Percentiles rank a stretch among this genome's conserved stretches.
phyloP scores from a whole-genome alignment of 2,797 vertebrate genomes.

The Brachymystax lenok region DNA sequence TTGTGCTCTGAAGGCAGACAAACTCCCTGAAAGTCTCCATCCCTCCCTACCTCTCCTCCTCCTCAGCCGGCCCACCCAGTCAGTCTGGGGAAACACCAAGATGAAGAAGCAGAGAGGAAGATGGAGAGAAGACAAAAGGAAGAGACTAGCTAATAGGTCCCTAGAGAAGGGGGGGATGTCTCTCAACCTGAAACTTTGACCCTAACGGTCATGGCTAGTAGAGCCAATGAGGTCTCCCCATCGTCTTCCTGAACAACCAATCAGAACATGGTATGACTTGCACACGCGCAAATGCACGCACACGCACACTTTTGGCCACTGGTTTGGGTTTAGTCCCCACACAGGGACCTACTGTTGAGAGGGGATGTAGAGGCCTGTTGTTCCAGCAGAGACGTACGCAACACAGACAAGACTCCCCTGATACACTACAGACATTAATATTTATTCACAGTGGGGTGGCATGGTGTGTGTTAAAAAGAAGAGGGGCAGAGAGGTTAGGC shows the following conservation, averaged over 20 bases:
- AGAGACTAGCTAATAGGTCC: constrained; percentile 13
- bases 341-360: neutral
- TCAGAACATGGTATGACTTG: neutral
- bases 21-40: constrained; percentile 38
- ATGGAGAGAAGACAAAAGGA: neutral
- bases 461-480: constrained; percentile 19
- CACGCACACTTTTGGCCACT: neutral
- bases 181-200: constrained; percentile 6
- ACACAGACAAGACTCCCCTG: constrained; percentile 37
- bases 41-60: constrained; percentile 16
- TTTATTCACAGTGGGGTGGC: constrained; percentile 52
- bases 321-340: neutral
- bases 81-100: constrained; percentile 56
- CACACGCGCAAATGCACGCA: constrained; percentile 13
- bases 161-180: constrained; percentile 22
- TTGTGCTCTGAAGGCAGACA: too few relatives aligned
- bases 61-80: constrained; percentile 59
- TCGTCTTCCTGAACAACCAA: constrained; percentile 25
- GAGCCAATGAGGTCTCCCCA: neutral
- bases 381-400: constrained; percentile 16
- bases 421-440: constrained; percentile 42
- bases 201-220: neutral
- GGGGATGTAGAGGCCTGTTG: constrained; percentile 12
- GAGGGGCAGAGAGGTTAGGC: constrained; percentile 45
- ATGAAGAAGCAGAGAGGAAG: neutral